These are phyloP conservation scores for Bemisia tabaci DNA, from an alignment of 1,140 invertebrate genomes.

Conservation along the genomic window DNA sequence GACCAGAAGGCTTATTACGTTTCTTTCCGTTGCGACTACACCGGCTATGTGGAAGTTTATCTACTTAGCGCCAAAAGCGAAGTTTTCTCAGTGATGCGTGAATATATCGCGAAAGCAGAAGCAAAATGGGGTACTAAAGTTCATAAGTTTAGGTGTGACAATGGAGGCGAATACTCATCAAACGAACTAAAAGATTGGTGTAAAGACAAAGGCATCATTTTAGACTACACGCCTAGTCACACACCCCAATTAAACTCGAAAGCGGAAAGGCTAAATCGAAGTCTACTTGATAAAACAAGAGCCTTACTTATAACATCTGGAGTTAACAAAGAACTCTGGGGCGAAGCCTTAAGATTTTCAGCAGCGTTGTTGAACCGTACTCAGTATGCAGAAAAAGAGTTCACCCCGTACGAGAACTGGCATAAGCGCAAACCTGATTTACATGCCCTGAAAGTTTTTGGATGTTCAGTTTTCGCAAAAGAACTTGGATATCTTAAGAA, in stretches of 20 bases:
- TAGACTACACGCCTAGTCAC: constrained; percentile 24
- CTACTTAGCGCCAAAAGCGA: constrained; percentile 30
- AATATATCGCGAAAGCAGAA: constrained; percentile 26
- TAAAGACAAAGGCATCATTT: constrained; percentile 24
- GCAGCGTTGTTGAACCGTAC: no score
- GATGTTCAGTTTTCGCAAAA: no score
- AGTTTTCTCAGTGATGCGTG: constrained; percentile 26
- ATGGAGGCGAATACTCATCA: constrained; percentile 31
- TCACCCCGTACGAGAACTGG: no score
- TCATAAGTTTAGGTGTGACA: constrained; percentile 29
- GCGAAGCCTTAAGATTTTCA: no score
- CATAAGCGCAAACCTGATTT: no score
- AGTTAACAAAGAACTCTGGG: no score
- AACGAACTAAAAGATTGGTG: constrained; percentile 25
- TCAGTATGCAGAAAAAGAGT: no score
- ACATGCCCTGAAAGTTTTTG: no score
- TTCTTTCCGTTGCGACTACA: constrained; percentile 29
- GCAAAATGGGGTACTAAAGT: constrained; percentile 26
- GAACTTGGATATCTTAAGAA: no score
- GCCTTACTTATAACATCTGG: no score
- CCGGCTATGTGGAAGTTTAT: constrained; percentile 28
- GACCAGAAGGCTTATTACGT: constrained; percentile 27
- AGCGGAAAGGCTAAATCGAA: constrained; percentile 26
- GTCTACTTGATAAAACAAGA: constrained; percentile 13
- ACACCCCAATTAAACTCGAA: constrained; percentile 29